Base-by-base conservation (phyloP, 2,113 vertebrate genomes). In the Eonycteris spelaea region DNA sequence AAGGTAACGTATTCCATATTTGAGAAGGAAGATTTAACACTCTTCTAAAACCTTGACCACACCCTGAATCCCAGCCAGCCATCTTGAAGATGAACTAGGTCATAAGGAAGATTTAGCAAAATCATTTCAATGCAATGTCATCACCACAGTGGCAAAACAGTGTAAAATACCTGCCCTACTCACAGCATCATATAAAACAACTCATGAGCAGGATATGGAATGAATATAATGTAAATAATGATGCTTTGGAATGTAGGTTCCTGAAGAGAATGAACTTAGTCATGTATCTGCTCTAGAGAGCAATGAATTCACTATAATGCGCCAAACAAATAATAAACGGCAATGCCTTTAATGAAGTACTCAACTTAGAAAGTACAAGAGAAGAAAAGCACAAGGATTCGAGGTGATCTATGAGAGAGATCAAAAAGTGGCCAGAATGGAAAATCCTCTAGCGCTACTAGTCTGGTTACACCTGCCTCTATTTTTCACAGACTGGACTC, bases 31-130 rank as follows among this genome's bases (percentile, higher is more conserved):
- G 21, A 87, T n/a, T 63, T 33, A 77, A 71, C 79, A 59, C 28
- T 93, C 35, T 86, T 86, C 94, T 91, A 79, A 93, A 83, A 87
- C 68, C 51, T 33, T 55, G 79, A 90, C 74, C 92, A 97, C 84
- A 93, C 90, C 65, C 87, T 80, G 55, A 95, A 85, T 59, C 74
- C 79, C 65, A 96, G 79, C 74, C 87, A 96, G 91, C 65, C 80
- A 86, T 83, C 90, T 67, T 91, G 53, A 71, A 95, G 70, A 90
- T 53, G 70, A 97, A 95, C 59, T 71, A 87, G 84, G 90, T 97
- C 94, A 92, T 48, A 59, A 86, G 91, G 21, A 74, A 95, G 30
- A 77, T 33, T 79, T 21, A 55, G 57, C 21, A 2, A 88, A 89
- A 70, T 92, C 48, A 96, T 90, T 80, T 79, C 91, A 88, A 86